These are phyloP conservation scores for Alectura lathami DNA, from an alignment of 2,113 vertebrate species.

Conservation along the genomic window DNA sequence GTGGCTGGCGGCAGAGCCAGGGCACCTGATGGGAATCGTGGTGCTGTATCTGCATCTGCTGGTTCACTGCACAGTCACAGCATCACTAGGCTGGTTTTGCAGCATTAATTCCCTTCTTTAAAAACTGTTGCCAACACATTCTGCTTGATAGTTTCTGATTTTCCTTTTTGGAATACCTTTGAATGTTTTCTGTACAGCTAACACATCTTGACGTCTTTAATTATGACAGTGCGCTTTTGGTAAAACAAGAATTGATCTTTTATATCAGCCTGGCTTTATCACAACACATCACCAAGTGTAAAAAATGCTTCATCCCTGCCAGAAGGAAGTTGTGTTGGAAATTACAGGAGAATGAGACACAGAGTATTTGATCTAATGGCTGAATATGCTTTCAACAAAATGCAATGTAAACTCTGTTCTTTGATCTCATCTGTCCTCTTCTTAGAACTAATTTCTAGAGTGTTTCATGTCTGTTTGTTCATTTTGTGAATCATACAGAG, in stretches of 20 bases:
- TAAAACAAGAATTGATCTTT: conserved; percentile 29
- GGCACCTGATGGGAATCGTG: neutral
- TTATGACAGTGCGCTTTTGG: neutral
- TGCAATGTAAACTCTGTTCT: conserved; percentile 41
- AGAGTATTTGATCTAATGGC: conserved; percentile 69
- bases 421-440: conserved; percentile 74
- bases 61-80: neutral
- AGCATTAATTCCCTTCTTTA: neutral
- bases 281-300: neutral
- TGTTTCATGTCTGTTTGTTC: conserved; percentile 70
- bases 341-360: conserved; percentile 50
- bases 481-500: conserved; percentile 41
- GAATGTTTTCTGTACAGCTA: neutral
- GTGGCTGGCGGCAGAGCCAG: neutral
- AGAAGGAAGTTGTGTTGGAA: conserved; percentile 64
- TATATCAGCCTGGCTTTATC: conserved; percentile 8
- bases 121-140: neutral
- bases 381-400: conserved; percentile 71
- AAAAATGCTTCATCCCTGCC: conserved; percentile 60
- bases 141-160: neutral
- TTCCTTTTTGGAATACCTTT: neutral
- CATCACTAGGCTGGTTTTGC: neutral
- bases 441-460: conserved; percentile 69
- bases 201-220: neutral
- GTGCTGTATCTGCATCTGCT: neutral